These are phyloP conservation scores for Oncorhynchus clarkii DNA, from an alignment of 2,113 vertebrate genomes.

Conservation along the genomic window DNA sequence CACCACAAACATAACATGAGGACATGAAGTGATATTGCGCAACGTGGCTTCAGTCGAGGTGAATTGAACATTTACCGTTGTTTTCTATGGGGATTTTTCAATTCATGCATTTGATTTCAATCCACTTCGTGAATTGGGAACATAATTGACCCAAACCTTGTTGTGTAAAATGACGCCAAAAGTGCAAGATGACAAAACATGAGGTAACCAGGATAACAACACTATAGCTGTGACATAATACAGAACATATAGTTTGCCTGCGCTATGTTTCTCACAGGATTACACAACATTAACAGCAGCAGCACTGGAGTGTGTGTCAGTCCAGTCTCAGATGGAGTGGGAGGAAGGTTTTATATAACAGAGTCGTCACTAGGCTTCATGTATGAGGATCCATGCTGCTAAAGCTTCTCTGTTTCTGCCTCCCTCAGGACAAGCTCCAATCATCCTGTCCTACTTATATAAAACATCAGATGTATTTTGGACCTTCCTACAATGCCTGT, in stretches of 20 bases:
- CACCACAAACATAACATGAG: too few species aligned
- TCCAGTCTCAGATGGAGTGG: background rate
- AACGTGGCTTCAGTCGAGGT: too few species aligned
- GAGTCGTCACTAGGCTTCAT: background rate
- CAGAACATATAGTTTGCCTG: too few species aligned
- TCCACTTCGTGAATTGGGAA: too few species aligned
- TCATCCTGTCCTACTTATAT: background rate
- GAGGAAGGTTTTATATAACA: background rate
- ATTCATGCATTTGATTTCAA: too few species aligned
- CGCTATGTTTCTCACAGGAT: background rate
- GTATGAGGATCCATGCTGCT: background rate
- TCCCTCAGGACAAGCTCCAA: background rate
- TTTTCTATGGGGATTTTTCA: too few species aligned
- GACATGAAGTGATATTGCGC: too few species aligned
- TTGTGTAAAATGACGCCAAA: background rate
- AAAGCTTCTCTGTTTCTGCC: background rate
- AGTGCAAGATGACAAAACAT: background rate
- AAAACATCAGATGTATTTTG: background rate
- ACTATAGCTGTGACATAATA: background rate
- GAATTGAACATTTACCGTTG: too few species aligned
- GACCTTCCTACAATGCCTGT: background rate
- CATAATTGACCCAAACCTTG: background rate
- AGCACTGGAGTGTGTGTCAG: background rate
- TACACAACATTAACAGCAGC: background rate
- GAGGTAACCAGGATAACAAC: background rate